Conservation (phyloP, 2,113 vertebrate genomes). For the Nycticorax nycticorax region DNA sequence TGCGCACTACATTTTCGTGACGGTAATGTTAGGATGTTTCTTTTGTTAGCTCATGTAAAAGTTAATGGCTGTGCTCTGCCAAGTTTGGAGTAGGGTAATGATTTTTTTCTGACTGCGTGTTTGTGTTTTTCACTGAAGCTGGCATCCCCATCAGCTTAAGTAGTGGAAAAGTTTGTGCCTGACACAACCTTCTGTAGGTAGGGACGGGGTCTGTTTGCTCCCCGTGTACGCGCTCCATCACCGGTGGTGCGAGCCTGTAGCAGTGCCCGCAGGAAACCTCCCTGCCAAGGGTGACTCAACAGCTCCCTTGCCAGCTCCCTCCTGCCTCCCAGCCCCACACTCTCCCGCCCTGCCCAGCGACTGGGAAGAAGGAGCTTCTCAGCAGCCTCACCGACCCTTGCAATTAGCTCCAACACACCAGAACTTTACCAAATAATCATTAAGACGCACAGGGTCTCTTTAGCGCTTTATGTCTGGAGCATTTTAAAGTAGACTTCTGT, state of each 20-base stretch:
- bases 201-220: slow-evolving; percentile 7
- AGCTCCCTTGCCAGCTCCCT: neutral
- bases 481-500: neutral
- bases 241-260: neutral
- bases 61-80: slow-evolving; percentile 38
- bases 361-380: neutral
- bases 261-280: neutral
- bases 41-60: slow-evolving; percentile 74
- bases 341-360: neutral
- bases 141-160: slow-evolving; percentile 34
- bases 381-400: neutral
- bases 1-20: slow-evolving; percentile 1
- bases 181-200: slow-evolving; percentile 30
- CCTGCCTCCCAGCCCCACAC: neutral
- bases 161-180: slow-evolving; percentile 57
- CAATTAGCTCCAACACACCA: neutral
- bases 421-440: neutral
- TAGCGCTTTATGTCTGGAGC: neutral
- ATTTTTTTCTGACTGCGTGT: slow-evolving; percentile 46
- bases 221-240: neutral
- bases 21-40: slow-evolving; percentile 60
- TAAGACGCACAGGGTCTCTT: neutral
- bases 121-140: slow-evolving; percentile 61
- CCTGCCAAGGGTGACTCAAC: neutral
- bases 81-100: slow-evolving; percentile 61